Percentiles rank a stretch among this genome's conserved stretches.
Conservation (phyloP, 2,888 invertebrate species). For the Cynaeus angustus region DNA sequence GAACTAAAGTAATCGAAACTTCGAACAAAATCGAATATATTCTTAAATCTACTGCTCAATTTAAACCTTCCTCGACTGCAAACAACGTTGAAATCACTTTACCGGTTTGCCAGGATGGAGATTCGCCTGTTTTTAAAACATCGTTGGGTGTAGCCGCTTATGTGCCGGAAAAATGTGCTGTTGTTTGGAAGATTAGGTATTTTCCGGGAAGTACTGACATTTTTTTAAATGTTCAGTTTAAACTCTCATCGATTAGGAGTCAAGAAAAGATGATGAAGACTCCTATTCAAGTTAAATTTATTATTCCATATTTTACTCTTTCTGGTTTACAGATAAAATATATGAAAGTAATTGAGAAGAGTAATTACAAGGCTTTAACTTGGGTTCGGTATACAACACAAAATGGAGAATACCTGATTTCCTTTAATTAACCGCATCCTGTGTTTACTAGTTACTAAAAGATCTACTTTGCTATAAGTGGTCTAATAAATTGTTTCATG, state of each 20-base stretch:
- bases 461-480: slow-evolving; percentile 3
- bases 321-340: slow-evolving; percentile 95
- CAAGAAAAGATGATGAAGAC: slow-evolving; percentile 94
- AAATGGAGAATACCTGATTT: slow-evolving; percentile 90
- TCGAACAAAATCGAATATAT: slow-evolving; percentile 96
- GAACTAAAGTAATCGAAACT: slow-evolving; percentile 93
- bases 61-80: slow-evolving; percentile 94
- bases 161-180: slow-evolving; percentile 92
- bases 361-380: slow-evolving; percentile 95
- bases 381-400: slow-evolving; percentile 98
- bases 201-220: slow-evolving; percentile 97
- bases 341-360: slow-evolving; percentile 96
- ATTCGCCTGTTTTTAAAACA: slow-evolving; percentile 95
- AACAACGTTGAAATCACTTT: slow-evolving; percentile 96
- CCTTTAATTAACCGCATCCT: slow-evolving; percentile 28
- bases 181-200: slow-evolving; percentile 96
- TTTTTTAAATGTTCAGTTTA: slow-evolving; percentile 95
- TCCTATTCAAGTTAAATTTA: slow-evolving; percentile 96
- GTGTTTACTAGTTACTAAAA: background rate
- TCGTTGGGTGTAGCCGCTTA: slow-evolving; percentile 95
- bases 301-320: slow-evolving; percentile 97
- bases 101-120: slow-evolving; percentile 93
- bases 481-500: slow-evolving; percentile 1
- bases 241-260: slow-evolving; percentile 90
- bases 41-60: slow-evolving; percentile 97